A percentile compares a stretch with the other conserved stretches of the same genome.
Evolutionary conservation across 2,888 invertebrate genomes (phyloP).

Genomic region (Heteropelma amictum): DNA sequence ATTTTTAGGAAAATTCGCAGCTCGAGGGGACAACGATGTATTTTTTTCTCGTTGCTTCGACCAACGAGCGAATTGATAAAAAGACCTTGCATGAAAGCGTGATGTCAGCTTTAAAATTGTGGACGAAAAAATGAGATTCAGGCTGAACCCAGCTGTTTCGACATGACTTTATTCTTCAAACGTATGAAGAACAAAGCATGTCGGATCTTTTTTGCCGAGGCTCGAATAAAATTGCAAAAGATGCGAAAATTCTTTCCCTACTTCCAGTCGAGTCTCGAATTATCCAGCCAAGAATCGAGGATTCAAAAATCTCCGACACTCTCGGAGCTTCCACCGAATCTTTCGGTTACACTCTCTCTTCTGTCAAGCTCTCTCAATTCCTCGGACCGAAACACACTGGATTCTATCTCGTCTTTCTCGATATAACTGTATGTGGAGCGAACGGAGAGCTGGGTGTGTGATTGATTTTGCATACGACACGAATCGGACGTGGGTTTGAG

Average conservation of each 20-base stretch:
- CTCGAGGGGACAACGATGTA: background rate
- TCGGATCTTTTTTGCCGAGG: too few species aligned
- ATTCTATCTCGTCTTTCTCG: background rate
- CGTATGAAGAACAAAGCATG: too few species aligned
- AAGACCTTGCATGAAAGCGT: too few species aligned
- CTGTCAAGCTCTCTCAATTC: conserved; percentile 14
- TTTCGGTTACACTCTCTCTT: conserved; percentile 16
- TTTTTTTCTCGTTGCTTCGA: background rate
- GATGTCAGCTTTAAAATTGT: too few species aligned
- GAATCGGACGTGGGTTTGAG: conserved; percentile 78
- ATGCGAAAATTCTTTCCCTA: background rate
- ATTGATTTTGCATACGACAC: conserved; percentile 78
- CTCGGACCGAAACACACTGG: background rate
- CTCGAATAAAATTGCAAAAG: background rate
- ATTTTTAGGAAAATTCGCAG: too few species aligned
- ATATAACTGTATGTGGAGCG: background rate
- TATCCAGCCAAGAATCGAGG: background rate
- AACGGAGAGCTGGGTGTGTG: conserved; percentile 64
- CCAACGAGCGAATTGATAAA: background rate
- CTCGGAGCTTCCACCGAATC: conserved; percentile 19
- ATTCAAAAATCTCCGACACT: conserved; percentile 22
- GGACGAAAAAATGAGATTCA: too few species aligned
- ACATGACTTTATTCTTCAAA: too few species aligned
- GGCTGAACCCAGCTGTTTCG: too few species aligned
- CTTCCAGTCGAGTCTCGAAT: too few species aligned